Conservation (phyloP, 2,888 invertebrate species). For the Cheilosia pagana region DNA sequence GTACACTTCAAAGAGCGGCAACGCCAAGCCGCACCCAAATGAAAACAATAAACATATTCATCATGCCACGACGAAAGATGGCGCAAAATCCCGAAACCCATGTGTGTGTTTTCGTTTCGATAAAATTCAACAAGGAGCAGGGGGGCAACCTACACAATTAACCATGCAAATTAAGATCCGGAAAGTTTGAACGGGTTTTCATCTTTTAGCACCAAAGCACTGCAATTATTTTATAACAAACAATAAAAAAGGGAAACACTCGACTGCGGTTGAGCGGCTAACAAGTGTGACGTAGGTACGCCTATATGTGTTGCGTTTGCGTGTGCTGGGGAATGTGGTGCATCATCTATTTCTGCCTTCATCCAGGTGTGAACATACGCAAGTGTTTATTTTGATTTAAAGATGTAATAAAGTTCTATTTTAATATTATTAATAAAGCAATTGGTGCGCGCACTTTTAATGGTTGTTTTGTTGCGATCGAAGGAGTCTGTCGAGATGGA, state of each 20-base stretch:
- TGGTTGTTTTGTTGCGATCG: conserved; percentile 28
- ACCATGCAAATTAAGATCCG: neutral
- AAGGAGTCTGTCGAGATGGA: conserved; percentile 24
- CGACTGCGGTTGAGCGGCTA: too few relatives aligned
- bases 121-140: neutral
- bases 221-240: conserved; percentile 9
- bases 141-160: too few relatives aligned
- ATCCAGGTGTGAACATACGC: conserved; percentile 58
- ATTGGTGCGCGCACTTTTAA: conserved; percentile 49
- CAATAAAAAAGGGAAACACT: neutral
- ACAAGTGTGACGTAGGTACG: neutral
- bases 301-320: neutral
- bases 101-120: conserved; percentile 24
- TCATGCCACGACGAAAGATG: conserved; percentile 6
- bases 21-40: conserved; percentile 5
- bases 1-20: conserved; percentile 22
- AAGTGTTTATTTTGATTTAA: conserved; percentile 59
- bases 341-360: conserved; percentile 25
- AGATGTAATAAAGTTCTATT: conserved; percentile 57
- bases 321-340: neutral
- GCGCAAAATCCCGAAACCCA: neutral
- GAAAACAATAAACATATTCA: conserved; percentile 55
- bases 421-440: conserved; percentile 59
- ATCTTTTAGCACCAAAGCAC: conserved; percentile 34
- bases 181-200: conserved; percentile 27